These are phyloP conservation scores for Pseudobourletiella spinata DNA, from an alignment of 1,140 invertebrate genomes.

Conservation along the genomic window DNA sequence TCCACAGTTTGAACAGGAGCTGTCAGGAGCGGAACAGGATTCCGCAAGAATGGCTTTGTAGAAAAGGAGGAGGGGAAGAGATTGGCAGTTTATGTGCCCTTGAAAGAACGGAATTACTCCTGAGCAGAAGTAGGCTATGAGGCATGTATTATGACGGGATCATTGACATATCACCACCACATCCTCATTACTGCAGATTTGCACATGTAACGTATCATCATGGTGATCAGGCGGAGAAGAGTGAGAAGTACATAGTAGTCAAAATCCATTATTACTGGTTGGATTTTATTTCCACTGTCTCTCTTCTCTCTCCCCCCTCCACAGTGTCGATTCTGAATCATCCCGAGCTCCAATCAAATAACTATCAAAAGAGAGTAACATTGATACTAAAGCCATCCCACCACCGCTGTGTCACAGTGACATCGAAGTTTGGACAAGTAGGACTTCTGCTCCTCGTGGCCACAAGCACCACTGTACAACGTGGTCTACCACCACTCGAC, in stretches of 20 bases:
- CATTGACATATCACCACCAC: conserved; percentile 34
- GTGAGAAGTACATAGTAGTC: background rate
- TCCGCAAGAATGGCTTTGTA: background rate
- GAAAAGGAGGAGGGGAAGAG: background rate
- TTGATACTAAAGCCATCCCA: too few species aligned
- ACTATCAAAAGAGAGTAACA: too few species aligned
- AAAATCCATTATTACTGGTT: background rate
- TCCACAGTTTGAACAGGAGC: too few species aligned
- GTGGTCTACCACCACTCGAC: too few species aligned
- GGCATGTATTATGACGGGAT: conserved; percentile 20
- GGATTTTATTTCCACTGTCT: background rate
- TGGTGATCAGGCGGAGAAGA: background rate
- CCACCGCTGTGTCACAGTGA: too few species aligned
- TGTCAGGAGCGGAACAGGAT: too few species aligned
- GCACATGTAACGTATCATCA: conserved; percentile 21
- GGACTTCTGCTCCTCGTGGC: too few species aligned
- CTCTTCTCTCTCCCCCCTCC: background rate
- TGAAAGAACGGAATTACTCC: conserved; percentile 24
- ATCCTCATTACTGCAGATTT: conserved; percentile 35
- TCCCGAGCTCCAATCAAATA: background rate
- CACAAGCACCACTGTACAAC: too few species aligned
- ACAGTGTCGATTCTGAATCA: too few species aligned
- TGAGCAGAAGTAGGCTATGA: conserved; percentile 18
- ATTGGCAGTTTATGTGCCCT: conserved; percentile 17
- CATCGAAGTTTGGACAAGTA: too few species aligned